Conservation (phyloP, 2,888 invertebrate genomes). For the Antitype chi region DNA sequence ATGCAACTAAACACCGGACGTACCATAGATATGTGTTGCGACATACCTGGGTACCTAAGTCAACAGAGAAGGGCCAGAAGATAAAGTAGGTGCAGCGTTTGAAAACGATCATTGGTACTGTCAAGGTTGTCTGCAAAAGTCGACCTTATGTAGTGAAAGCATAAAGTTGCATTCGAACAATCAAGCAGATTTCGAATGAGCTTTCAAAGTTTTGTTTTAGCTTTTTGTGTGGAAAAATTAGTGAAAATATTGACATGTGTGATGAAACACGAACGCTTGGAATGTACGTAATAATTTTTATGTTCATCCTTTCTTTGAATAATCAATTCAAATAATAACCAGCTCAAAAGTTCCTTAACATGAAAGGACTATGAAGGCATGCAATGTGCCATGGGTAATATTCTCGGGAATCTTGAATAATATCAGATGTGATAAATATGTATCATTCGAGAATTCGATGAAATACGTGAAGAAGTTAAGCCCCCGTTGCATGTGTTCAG, state of each 20-base stretch:
- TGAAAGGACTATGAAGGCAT: neutral
- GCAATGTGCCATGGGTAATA: neutral
- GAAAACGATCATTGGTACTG: no score
- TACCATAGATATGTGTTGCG: conserved; percentile 45
- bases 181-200: no score
- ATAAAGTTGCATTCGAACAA: no score
- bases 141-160: no score
- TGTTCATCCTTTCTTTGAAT: no score
- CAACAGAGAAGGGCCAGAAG: conserved; percentile 10
- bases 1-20: conserved; percentile 62
- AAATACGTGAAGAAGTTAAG: neutral
- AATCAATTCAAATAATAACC: no score
- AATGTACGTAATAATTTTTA: no score
- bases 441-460: neutral
- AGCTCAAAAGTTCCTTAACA: neutral
- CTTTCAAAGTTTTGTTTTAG: no score
- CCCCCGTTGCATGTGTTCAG: conserved; percentile 7
- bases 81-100: neutral
- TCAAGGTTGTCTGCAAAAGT: no score
- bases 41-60: conserved; percentile 31
- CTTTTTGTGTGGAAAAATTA: no score
- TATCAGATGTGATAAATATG: neutral
- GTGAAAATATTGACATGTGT: no score
- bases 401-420: neutral
- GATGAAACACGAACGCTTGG: no score